Base-by-base conservation (phyloP, 2,888 invertebrate genomes). In the Meiosimyza decipiens region DNA sequence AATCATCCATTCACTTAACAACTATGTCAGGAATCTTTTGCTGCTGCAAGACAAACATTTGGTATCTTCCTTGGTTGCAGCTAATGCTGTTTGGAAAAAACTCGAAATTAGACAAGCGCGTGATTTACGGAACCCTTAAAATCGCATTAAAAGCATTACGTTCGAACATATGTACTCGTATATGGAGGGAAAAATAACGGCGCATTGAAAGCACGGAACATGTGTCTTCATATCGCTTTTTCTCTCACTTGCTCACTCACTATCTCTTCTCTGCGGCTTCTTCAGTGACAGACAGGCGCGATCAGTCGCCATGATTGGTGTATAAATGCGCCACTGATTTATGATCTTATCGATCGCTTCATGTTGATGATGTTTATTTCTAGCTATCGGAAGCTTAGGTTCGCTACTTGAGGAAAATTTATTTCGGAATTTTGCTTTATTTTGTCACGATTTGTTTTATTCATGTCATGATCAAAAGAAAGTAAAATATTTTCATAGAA, bases 91-190 rank as follows among this genome's bases (percentile, higher is more conserved):
- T 62, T 70, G 70, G 63, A 13, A 40, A 67, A 70, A 28, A 70
- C 63, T 63, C 70, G 78, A 83, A 85, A 83, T 85, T 84, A 84
- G 86, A 86, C 85, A 85, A 83, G 83, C 82, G 80, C 85, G 84
- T 85, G 86, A 85, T 85, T 85, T 85, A 85, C 85, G 84, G 85
- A 84, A 81, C 84, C 82, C 84, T 82, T 82, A 82, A 82, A 83
- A 77, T 77, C 74, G 75, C 73, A 76, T 75, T 81, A 79, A 77
- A 54, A 47, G n/a, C 60, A 52, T 40, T 52, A 28, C 15, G 18
- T 50, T 51, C 11, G n/a, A 40, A 59, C 9, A 40, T 40, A 6
- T 40, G 1, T 7, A 4, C n/a, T n/a, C n/a, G 40, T 40, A 40
- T 40, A 9, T 40, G 40, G 40, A 40, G 9, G 40, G 69, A 52